Conservation (phyloP, 92 coral and sea anemone genomes). For the Epizoanthus rinbou region DNA sequence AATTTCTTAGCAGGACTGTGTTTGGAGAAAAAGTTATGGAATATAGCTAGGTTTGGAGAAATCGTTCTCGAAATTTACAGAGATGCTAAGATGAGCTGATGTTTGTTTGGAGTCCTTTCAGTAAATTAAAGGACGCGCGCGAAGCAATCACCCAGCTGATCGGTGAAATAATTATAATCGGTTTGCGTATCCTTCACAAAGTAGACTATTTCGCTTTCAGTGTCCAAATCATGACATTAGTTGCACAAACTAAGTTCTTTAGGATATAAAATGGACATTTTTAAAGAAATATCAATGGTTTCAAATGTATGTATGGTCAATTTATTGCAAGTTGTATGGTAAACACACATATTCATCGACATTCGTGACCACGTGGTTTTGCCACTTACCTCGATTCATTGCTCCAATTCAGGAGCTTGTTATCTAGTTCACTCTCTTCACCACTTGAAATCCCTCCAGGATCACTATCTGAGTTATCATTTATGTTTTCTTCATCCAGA, state of each 20-base stretch:
- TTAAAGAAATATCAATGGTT: constrained; percentile 2
- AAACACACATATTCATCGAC: constrained; percentile 1
- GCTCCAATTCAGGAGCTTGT: constrained; percentile 38
- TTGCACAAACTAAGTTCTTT: background rate
- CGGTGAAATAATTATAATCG: background rate
- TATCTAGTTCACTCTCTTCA: constrained; percentile 58
- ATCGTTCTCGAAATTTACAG: background rate
- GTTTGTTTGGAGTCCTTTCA: constrained; percentile 1
- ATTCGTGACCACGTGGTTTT: constrained; percentile 1
- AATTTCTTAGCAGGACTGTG: constrained; percentile 38
- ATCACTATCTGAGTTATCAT: constrained; percentile 49
- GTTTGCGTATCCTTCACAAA: constrained; percentile 7
- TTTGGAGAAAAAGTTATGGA: background rate
- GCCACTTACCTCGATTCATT: constrained; percentile 45
- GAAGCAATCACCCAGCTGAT: constrained; percentile 11
- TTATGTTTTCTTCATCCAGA: constrained; percentile 35
- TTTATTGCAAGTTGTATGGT: background rate
- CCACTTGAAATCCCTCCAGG: constrained; percentile 57
- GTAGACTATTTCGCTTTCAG: background rate
- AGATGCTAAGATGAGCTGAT: background rate
- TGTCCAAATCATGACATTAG: background rate
- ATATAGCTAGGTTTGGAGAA: background rate
- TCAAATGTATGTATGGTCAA: background rate
- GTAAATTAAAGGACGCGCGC: background rate
- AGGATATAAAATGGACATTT: background rate